Base-by-base conservation (phyloP, 2,888 invertebrate genomes). In the Temnothorax unifasciatus region DNA sequence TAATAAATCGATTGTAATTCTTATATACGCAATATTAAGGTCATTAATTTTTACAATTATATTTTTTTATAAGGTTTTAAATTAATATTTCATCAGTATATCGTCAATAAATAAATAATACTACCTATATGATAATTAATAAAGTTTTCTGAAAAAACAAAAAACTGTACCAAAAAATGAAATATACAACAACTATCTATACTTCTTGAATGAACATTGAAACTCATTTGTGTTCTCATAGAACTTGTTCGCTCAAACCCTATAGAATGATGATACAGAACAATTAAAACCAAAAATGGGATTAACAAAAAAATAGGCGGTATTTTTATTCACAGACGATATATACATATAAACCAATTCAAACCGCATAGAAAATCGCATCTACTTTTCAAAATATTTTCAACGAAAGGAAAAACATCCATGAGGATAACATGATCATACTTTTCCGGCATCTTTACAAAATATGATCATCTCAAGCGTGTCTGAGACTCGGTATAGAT, bases 401-500 rank as follows among this genome's bases (percentile, higher is more conserved):
- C n/a, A 41, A 74, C 4, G 4, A 38, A 63, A 21, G 54, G 9
- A 47, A 64, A 18, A 21, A 41, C 3, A 13, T 44, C 0, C 29
- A 3, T 44, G 38, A 64, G 50, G 18, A n/a, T 54, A 44, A 38
- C 8, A n/a, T 3, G 4, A 57, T 57, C 52, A 21, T 54, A 21
- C 21, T 54, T 5, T 54, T 54, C 21, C 21, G 21, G 21, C 21
- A 21, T 18, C 11, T 1, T 50, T 21, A 6, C 25, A 59, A 57
- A 79, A 9, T 59, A 13, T 47, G 44, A 69, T 75, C 18, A 11
- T n/a, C 5, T 73, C 41, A 57, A 69, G 47, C 11, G 18, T 54
- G 25, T 79, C 57, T 13, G 8, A 15, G n/a, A 15, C 21, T 59
- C 18, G 44, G 5, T 41, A 25, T 11, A 8, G 66, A 77, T 77